A percentile compares a stretch with the other conserved stretches of the same genome.
phyloP scores from a whole-genome alignment of 53 echinoderm and acorn worm genomes.

The Holothuria scabra region DNA sequence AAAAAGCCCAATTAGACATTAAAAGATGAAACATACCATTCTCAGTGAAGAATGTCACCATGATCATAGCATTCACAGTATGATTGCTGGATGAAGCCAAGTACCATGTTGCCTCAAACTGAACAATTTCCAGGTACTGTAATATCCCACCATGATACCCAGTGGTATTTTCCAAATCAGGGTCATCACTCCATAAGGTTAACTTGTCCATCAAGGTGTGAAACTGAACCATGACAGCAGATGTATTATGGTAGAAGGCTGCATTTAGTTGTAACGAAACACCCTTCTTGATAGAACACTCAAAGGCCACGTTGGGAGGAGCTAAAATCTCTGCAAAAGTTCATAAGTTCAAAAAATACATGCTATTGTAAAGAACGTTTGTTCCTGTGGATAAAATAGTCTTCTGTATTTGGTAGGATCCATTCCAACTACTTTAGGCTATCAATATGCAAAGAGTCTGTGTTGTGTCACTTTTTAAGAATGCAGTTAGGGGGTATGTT shows the following conservation, averaged over 20 bases:
- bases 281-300: not conserved
- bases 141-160: slow-evolving; percentile 6
- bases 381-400: too few relatives aligned
- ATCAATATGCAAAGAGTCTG: too few relatives aligned
- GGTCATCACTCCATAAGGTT: not conserved
- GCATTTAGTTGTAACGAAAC: too few relatives aligned
- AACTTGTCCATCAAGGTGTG: not conserved
- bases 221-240: slow-evolving; percentile 14
- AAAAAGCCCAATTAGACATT: too few relatives aligned
- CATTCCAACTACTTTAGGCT: too few relatives aligned
- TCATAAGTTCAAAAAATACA: not conserved
- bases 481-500: too few relatives aligned
- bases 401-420: too few relatives aligned
- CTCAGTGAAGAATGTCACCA: not conserved
- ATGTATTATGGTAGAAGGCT: not conserved
- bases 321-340: not conserved
- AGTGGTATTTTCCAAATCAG: not conserved
- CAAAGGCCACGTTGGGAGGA: not conserved
- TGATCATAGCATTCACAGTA: not conserved
- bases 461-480: too few relatives aligned
- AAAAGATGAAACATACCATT: not conserved
- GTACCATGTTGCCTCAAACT: not conserved
- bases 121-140: not conserved
- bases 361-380: too few relatives aligned
- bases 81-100: not conserved